Base-by-base conservation (phyloP, 2,888 invertebrate species). In the Tanypteryx hageni region DNA sequence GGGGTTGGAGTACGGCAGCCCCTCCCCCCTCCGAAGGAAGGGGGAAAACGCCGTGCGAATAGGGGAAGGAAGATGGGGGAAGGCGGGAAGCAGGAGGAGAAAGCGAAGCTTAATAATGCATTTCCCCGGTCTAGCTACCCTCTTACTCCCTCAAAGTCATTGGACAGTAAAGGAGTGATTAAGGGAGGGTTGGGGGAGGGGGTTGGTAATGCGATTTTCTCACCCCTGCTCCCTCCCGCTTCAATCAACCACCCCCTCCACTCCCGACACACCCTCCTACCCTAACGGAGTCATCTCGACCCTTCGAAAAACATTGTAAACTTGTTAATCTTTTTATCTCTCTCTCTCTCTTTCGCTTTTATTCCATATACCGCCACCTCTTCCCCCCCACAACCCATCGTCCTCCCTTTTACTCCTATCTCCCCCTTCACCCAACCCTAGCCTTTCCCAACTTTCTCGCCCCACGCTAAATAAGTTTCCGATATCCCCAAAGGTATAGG, bases 321-420 rank as follows among this genome's bases (percentile, higher is more conserved):
- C 89, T 89, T 89, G 89, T 89, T 89, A 89, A 89, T 89, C 89
- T 89, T 89, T 89, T 89, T 89, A 64, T 89, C 89, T 89, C 89
- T 59, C 27, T 59, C 44, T 44, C 44, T 44, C 44, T 44, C 44
- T 44, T 44, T 44, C 44, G 44, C 44, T 44, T 44, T 44, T 44
- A 44, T 44, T 44, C 44, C 44, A 44, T 27, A 76, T 76, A 27
- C 76, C 76, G 76, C 13, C 76, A 27, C 86, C 27, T 86, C 59
- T 59, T 27, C 0, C 82, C 82, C 56, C 16, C 82, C 82, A 9
- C n/a, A n/a, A n/a, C 10, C 10, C n/a, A 18, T n/a, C n/a, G n/a
- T n/a, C 85, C 2, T 16, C 85, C 59, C 59, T 27, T 59, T 59
- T 22, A 22, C 58, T 44, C 44, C 31, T 22, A 31, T 44, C 81